Percentiles rank a stretch among this genome's conserved stretches.
phyloP scores from a whole-genome alignment of 2,888 invertebrate species.

The Cheilosia vernalis region DNA sequence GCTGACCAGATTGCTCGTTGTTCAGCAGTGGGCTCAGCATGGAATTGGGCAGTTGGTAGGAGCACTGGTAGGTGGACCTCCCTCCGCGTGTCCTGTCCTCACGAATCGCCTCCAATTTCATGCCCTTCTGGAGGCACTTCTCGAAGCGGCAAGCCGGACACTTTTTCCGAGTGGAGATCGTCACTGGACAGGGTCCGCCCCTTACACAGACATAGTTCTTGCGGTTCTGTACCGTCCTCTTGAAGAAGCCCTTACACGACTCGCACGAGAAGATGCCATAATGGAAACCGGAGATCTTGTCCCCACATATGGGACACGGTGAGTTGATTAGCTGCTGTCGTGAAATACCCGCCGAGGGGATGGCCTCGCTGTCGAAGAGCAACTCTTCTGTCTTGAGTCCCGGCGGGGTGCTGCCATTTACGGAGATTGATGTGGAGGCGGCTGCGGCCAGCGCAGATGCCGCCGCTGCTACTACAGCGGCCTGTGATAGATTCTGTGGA shows the following conservation, averaged over 20 bases:
- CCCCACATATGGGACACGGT: slow-evolving; percentile 97
- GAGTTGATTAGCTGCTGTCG: slow-evolving; percentile 95
- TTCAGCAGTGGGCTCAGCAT: slow-evolving; percentile 85
- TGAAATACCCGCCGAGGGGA: slow-evolving; percentile 89
- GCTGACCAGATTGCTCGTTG: slow-evolving; percentile 82
- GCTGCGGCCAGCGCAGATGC: slow-evolving; percentile 72
- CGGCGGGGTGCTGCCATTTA: slow-evolving; percentile 75
- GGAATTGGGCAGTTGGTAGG: slow-evolving; percentile 92
- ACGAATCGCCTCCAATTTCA: slow-evolving; percentile 98
- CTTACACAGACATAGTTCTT: slow-evolving; percentile 97
- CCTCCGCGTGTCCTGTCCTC: slow-evolving; percentile 98
- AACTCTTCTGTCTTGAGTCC: slow-evolving; percentile 76
- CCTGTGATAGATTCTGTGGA: slow-evolving; percentile 77
- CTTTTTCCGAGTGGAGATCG: slow-evolving; percentile 96
- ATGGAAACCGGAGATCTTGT: slow-evolving; percentile 98
- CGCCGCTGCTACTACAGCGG: slow-evolving; percentile 78
- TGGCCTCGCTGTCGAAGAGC: slow-evolving; percentile 80
- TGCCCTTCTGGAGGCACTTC: slow-evolving; percentile 97
- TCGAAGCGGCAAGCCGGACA: slow-evolving; percentile 98
- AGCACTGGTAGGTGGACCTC: slow-evolving; percentile 97
- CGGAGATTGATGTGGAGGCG: slow-evolving; percentile 63
- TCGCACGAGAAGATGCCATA: slow-evolving; percentile 99
- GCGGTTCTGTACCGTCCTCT: slow-evolving; percentile 98
- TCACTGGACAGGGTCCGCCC: slow-evolving; percentile 95
- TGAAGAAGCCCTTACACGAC: slow-evolving; percentile 99